Evolutionary conservation across 2,797 vertebrate species (phyloP), one percentile per base, ranked within the genome.

Genomic region (Hybognathus amarus): DNA sequence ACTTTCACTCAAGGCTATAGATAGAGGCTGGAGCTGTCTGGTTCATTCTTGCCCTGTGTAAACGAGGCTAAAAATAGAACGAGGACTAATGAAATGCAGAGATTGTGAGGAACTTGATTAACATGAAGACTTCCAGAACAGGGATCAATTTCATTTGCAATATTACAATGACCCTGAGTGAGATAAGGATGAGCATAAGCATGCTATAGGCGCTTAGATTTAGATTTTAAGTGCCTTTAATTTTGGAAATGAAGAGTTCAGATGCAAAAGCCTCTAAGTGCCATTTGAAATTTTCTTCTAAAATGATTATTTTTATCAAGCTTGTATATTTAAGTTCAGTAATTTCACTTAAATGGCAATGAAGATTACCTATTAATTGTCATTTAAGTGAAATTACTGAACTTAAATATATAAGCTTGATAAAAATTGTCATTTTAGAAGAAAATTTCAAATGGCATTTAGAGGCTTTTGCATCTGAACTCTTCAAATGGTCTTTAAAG

Each of bases 61-160:
- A 90, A 89, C 50, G 38, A 6, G 63, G 71, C 87, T 87, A 89
- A 89, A 90, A 89, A 90, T 90, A 90, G 84, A n/a, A 54, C 22
- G 61, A 70, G 84, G 74, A 79, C 77, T 87, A 90, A 88, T 90
- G 89, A 90, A 90, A 88, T 87, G 85, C 88, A 89, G 86, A 89
- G 81, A 87, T 88, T 63, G 74, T 67, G 24, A 75, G 78, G 75
- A 78, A 78, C 78, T 87, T 87, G 82, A 89, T 88, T 84, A 79
- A 88, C 85, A 82, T 67, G 75, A 88, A 87, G 64, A 27, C 67
- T 82, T 87, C 85, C 84, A 85, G 85, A n/a, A 69, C 81, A 83
- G 71, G 76, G 50, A 63, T 82, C 78, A 45, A 77, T 86, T 86
- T 88, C 69, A 87, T 82, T 86, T 68, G n/a, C 71, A 67, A 75